phyloP scores from a whole-genome alignment of 2,888 invertebrate species.

The Phyllotreta cruciferae region DNA sequence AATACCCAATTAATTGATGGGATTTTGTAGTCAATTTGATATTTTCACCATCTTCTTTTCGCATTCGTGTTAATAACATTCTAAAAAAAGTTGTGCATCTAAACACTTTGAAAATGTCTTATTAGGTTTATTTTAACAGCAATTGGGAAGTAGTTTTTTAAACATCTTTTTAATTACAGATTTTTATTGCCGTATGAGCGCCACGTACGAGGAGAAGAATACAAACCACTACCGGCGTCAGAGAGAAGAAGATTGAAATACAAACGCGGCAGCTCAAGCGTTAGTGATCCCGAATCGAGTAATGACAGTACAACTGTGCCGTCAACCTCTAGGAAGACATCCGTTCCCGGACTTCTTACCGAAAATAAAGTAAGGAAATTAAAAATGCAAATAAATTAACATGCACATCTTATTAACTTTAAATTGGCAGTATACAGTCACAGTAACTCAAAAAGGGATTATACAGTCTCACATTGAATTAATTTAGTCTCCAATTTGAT shows the following conservation, averaged over 20 bases:
- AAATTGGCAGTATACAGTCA: too few species aligned
- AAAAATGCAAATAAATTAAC: constrained; percentile 11
- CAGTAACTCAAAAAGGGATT: too few species aligned
- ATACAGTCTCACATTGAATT: too few species aligned
- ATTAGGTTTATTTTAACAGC: background rate
- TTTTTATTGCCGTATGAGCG: constrained; percentile 73
- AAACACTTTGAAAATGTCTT: too few species aligned
- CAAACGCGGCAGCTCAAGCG: constrained; percentile 53
- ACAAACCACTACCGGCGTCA: constrained; percentile 59
- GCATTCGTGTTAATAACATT: too few species aligned
- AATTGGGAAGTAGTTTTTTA: background rate
- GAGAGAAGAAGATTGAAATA: constrained; percentile 57
- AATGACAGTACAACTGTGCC: constrained; percentile 53
- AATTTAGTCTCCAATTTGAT: too few species aligned
- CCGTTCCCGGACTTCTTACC: constrained; percentile 39
- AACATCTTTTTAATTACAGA: constrained; percentile 57
- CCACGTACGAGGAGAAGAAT: constrained; percentile 64
- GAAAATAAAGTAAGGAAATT: constrained; percentile 51
- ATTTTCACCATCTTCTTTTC: too few species aligned
- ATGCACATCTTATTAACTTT: too few species aligned
- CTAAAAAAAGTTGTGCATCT: too few species aligned
- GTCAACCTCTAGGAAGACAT: constrained; percentile 41
- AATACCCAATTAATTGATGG: too few species aligned
- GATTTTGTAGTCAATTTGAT: too few species aligned
- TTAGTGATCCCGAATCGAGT: constrained; percentile 54